Evolutionary conservation across 2,113 vertebrate genomes (phyloP), one percentile per base, ranked within the genome.

Genomic region (Gasterosteus nipponicus): DNA sequence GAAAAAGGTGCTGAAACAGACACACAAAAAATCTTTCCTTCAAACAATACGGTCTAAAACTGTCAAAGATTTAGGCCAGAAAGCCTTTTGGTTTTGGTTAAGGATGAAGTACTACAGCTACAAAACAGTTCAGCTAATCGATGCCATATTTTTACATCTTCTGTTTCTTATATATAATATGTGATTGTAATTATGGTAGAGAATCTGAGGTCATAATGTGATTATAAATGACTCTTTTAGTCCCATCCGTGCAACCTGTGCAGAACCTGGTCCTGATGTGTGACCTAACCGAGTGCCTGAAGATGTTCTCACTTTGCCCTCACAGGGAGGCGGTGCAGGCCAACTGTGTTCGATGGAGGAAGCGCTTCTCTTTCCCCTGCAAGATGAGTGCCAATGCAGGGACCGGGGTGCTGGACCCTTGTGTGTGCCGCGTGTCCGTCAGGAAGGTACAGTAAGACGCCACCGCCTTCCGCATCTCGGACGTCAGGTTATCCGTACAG

Each of bases 321-420:
- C 66, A 12, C 91, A 99, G 98, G 83, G 97, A 99, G 80, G 94
- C 95, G 0, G 97, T 99, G 39, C 98, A 97, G 78, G 97, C 97
- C 42, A 99, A 99, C 89, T 96, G 96, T 85, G 98, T 99, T 15
- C 96, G 90, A 85, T 99, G 98, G 98, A 97, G 91, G 86, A 98
- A 97, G 38, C 94, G 88, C 41, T 98, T 99, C 87, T 93, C 95
- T 3, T 99, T 99, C 78, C 96, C 95, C 82, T 99, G 97, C 89
- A 99, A 99, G 90, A 99, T 99, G 95, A 98, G 96, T 7, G 97
- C 97, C 71, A 98, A 93, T 6, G 96, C 96, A 10, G 89, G 96
- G 18, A 97, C 96, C 0, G 98, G 98, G n/a, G 84, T 98, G 26
- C 92, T 99, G 71, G 98, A 99, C 61, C 94, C 97, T 1, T 99